Conservation (phyloP, 2,113 vertebrate species). For the Muntiacus reevesi region DNA sequence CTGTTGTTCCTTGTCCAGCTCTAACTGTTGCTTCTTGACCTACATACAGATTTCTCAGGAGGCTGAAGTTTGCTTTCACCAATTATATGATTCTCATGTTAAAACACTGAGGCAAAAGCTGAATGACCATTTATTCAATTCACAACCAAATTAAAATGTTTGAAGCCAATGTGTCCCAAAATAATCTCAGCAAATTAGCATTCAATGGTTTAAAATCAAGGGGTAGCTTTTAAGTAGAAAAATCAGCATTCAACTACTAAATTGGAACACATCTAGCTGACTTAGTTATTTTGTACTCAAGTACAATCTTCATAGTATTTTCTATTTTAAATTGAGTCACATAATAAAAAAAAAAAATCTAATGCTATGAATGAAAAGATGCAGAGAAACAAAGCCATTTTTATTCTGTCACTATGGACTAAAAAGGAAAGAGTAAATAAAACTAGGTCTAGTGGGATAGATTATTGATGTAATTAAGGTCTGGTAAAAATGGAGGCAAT, state of each 20-base stretch:
- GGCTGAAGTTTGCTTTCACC: background rate
- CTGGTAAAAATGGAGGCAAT: background rate
- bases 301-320: background rate
- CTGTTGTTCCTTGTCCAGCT: background rate
- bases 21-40: background rate
- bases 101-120: background rate
- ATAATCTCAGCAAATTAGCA: background rate
- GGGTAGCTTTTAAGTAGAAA: background rate
- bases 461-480: background rate
- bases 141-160: background rate
- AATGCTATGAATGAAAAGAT: background rate
- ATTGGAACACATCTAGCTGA: background rate
- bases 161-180: background rate
- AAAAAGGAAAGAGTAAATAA: background rate
- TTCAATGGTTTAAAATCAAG: background rate
- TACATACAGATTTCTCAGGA: background rate
- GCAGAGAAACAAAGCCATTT: background rate
- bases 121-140: background rate
- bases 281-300: background rate
- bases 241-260: background rate
- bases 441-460: background rate
- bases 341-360: background rate
- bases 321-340: background rate
- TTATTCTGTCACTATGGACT: background rate
- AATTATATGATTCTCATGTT: background rate